These are phyloP conservation scores for Lacerta viridis DNA, from an alignment of 2,797 vertebrate species.

Conservation along the genomic window DNA sequence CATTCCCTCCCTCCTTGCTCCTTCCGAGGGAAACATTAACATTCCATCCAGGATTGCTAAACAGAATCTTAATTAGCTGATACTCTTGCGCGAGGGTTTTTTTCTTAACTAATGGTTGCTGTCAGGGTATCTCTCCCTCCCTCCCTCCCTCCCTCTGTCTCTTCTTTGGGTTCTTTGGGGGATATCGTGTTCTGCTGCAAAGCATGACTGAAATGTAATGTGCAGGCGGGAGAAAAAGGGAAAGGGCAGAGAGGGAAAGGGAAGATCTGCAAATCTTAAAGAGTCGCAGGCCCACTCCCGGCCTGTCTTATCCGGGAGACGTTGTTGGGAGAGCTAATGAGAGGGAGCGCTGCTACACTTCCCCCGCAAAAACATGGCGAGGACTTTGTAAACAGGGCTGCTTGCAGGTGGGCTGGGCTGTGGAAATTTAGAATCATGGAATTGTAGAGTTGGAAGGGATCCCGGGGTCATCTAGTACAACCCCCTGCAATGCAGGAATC, in stretches of 20 bases:
- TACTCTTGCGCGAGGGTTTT: constrained; percentile 83
- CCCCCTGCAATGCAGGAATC: no score
- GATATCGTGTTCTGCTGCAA: constrained; percentile 82
- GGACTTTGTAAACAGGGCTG: neutral
- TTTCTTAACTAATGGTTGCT: constrained; percentile 84
- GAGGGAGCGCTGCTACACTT: constrained; percentile 46
- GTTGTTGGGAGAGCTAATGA: constrained; percentile 71
- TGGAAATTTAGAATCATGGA: no score
- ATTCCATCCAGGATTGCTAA: constrained; percentile 84
- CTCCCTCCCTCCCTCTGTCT: neutral
- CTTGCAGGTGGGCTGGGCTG: neutral
- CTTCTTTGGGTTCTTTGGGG: constrained; percentile 77
- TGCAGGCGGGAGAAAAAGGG: constrained; percentile 58
- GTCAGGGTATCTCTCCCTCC: constrained; percentile 77
- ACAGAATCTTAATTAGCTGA: constrained; percentile 89
- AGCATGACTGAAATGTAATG: constrained; percentile 83
- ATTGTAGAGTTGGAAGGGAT: no score
- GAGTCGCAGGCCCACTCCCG: constrained; percentile 70
- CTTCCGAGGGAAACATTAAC: constrained; percentile 83
- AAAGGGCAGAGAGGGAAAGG: neutral
- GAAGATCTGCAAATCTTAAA: constrained; percentile 54
- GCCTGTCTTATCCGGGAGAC: constrained; percentile 69
- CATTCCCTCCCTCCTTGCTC: constrained; percentile 63
- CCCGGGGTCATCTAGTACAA: no score
- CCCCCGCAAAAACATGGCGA: constrained; percentile 25